Percentiles rank a stretch among this genome's conserved stretches.
Conservation (phyloP, 2,797 vertebrate species). For the Cottoperca gobio region DNA sequence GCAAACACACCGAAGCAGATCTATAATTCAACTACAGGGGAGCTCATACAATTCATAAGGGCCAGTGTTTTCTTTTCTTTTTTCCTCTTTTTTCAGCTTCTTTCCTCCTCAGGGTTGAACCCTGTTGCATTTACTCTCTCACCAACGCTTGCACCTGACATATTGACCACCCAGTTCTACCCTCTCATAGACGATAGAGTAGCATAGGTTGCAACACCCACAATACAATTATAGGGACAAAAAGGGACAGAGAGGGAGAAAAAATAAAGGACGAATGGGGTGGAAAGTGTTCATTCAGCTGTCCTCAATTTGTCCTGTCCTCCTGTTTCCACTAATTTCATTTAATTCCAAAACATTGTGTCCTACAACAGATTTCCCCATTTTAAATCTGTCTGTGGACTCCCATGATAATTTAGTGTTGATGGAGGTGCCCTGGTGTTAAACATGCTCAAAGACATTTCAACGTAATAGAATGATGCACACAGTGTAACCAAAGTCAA, state of each 20-base stretch:
- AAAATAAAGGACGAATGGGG: constrained; percentile 25
- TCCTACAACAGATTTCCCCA: constrained; percentile 60
- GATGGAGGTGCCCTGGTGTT: constrained; percentile 27
- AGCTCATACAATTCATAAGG: constrained; percentile 84
- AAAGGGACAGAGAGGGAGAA: too few relatives aligned
- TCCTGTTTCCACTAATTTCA: constrained; percentile 59
- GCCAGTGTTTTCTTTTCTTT: constrained; percentile 64
- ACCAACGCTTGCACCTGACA: constrained; percentile 55
- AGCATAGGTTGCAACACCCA: constrained; percentile 42
- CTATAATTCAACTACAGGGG: constrained; percentile 84
- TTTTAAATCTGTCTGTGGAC: constrained; percentile 62
- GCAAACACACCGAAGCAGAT: constrained; percentile 78
- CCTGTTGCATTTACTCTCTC: constrained; percentile 69
- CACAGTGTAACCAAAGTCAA: constrained; percentile 6
- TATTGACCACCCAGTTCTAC: constrained; percentile 62
- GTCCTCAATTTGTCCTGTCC: constrained; percentile 65
- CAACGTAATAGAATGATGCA: background rate
- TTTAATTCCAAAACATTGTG: too few relatives aligned
- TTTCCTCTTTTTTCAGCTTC: constrained; percentile 37
- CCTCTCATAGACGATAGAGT: constrained; percentile 16
- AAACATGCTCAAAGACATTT: constrained; percentile 32
- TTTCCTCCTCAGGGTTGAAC: constrained; percentile 48
- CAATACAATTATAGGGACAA: constrained; percentile 75
- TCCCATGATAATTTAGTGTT: constrained; percentile 44
- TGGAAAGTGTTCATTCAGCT: constrained; percentile 62